These are phyloP conservation scores for Grapholita molesta DNA, from an alignment of 1,140 invertebrate species.

Conservation along the genomic window DNA sequence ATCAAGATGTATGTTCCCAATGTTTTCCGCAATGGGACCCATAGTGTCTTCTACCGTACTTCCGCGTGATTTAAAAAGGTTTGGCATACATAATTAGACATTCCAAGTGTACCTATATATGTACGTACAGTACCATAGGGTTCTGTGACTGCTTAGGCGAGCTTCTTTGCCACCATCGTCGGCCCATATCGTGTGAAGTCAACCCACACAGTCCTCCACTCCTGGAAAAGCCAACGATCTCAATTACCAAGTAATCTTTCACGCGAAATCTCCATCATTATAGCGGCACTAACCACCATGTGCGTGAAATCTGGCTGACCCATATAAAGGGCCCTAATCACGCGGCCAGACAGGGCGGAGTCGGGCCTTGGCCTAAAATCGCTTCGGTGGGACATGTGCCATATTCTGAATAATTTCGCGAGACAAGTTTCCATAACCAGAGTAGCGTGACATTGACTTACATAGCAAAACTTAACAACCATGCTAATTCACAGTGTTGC, in stretches of 20 bases:
- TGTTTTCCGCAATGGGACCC: no score
- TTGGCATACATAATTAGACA: no score
- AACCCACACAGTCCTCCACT: neutral
- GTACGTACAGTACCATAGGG: no score
- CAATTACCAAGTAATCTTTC: neutral
- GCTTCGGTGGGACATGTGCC: neutral
- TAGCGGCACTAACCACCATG: neutral
- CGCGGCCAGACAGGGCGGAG: slow-evolving; percentile 45
- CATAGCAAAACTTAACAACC: no score
- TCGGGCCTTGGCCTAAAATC: slow-evolving; percentile 38
- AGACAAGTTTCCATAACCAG: no score
- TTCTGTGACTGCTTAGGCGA: neutral
- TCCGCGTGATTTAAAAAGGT: no score
- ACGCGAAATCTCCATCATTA: slow-evolving; percentile 7
- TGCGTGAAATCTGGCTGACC: slow-evolving; percentile 28
- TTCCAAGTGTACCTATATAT: no score
- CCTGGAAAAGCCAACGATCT: neutral
- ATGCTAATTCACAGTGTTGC: no score
- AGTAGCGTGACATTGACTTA: no score
- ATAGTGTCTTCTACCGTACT: no score
- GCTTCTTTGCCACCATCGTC: neutral
- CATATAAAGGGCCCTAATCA: slow-evolving; percentile 36
- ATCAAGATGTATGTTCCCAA: no score
- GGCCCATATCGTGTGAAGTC: neutral
- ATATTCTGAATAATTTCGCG: no score